A percentile compares a stretch with the other conserved stretches of the same genome.
These are phyloP conservation scores for Rhegmatorhina hoffmannsi DNA, from an alignment of 2,113 vertebrate species.

Conservation along the genomic window DNA sequence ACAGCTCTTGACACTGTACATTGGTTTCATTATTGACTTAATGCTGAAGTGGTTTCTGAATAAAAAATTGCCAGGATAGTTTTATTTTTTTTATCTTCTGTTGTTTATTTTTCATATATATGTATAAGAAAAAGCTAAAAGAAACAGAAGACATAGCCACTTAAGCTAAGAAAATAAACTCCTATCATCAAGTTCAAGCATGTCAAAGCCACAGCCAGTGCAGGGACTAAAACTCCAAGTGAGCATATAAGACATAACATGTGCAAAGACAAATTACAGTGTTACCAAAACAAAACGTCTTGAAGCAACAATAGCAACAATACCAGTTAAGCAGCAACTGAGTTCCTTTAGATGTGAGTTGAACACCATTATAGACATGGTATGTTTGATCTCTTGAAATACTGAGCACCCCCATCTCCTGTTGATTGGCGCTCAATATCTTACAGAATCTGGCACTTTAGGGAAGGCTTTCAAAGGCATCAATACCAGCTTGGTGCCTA, in stretches of 20 bases:
- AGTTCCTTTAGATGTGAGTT: not conserved
- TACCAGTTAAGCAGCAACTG: not conserved
- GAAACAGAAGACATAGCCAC: not conserved
- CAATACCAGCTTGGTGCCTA: not conserved
- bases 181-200: not conserved
- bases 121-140: not conserved
- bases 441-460: not conserved
- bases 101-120: conserved; percentile 29
- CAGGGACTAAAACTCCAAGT: not conserved
- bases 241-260: not conserved
- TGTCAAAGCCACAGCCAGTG: not conserved
- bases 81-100: conserved; percentile 11
- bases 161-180: conserved; percentile 16
- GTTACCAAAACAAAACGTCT: not conserved
- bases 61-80: not conserved
- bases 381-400: not conserved
- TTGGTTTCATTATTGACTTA: conserved; percentile 62
- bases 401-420: not conserved
- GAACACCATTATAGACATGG: not conserved
- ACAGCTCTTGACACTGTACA: conserved; percentile 56
- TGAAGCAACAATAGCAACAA: not conserved
- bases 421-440: not conserved
- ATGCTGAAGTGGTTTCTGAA: conserved; percentile 17
- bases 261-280: not conserved
- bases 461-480: conserved; percentile 6